Evolutionary conservation across 2,113 vertebrate species (phyloP).

Genomic region (Lophius piscatorius): DNA sequence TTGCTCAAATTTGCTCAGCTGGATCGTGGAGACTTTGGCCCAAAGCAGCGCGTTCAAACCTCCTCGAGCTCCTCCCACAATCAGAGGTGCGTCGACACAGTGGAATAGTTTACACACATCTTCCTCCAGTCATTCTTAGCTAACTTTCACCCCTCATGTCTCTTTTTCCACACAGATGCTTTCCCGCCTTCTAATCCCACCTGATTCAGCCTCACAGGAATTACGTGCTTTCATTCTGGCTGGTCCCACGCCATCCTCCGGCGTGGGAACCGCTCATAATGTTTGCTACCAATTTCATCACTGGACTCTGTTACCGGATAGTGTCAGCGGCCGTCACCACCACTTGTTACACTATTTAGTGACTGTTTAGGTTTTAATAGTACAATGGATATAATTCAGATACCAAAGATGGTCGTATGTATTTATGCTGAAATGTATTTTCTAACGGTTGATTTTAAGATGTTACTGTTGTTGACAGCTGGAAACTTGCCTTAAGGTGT

Average conservation of each 20-base stretch:
- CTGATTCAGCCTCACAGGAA: constrained; percentile 15
- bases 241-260: neutral
- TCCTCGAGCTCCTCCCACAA: constrained; percentile 70
- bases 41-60: constrained; percentile 75
- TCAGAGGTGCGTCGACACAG: constrained; percentile 68
- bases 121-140: neutral
- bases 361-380: neutral
- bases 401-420: constrained; percentile 14
- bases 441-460: too few species aligned
- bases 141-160: neutral
- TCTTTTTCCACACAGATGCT: constrained; percentile 39
- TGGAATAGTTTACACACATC: too few species aligned
- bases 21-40: constrained; percentile 85
- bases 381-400: constrained; percentile 8
- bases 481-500: neutral
- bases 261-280: neutral
- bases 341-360: constrained; percentile 7
- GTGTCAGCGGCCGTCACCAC: neutral
- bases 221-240: neutral
- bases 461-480: constrained; percentile 1
- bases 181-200: constrained; percentile 35
- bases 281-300: neutral
- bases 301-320: constrained; percentile 8
- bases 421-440: constrained; percentile 34
- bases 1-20: constrained; percentile 82